Conservation (phyloP, 1,140 invertebrate genomes). For the Drosophila burlai region DNA sequence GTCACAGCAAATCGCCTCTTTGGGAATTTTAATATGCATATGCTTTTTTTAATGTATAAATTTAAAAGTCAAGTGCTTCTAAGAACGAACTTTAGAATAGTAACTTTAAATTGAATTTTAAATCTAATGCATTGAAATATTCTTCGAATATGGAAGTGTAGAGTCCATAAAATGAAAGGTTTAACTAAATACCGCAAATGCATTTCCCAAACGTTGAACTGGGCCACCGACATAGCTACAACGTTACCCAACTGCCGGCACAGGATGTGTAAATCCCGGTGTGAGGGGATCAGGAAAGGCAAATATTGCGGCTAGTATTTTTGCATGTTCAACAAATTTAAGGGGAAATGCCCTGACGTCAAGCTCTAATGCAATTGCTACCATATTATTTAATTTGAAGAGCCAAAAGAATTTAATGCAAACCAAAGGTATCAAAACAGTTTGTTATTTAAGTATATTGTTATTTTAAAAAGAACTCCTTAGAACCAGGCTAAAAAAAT, state of each 20-base stretch:
- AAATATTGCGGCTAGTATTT: background rate
- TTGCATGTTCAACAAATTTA: slow-evolving; percentile 3
- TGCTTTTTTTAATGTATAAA: no score
- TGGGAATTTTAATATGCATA: no score
- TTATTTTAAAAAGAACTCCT: no score
- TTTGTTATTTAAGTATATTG: no score
- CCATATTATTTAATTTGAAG: background rate
- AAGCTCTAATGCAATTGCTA: background rate
- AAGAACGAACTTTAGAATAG: background rate
- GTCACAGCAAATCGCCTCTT: background rate
- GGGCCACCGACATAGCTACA: background rate
- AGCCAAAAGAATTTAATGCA: background rate
- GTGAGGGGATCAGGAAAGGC: background rate
- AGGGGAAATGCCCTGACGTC: background rate
- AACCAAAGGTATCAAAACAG: background rate
- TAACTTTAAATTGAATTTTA: background rate
- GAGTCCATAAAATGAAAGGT: background rate
- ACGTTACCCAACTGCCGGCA: background rate
- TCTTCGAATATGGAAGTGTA: background rate
- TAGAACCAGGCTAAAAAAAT: no score
- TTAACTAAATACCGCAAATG: background rate
- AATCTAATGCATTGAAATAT: background rate
- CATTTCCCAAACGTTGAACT: background rate
- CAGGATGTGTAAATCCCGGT: slow-evolving; percentile 1
- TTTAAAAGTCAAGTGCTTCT: background rate